Percentiles rank a stretch among this genome's conserved stretches.
phyloP scores from a whole-genome alignment of 2,113 vertebrate species.

The Entomyzon cyanotis region DNA sequence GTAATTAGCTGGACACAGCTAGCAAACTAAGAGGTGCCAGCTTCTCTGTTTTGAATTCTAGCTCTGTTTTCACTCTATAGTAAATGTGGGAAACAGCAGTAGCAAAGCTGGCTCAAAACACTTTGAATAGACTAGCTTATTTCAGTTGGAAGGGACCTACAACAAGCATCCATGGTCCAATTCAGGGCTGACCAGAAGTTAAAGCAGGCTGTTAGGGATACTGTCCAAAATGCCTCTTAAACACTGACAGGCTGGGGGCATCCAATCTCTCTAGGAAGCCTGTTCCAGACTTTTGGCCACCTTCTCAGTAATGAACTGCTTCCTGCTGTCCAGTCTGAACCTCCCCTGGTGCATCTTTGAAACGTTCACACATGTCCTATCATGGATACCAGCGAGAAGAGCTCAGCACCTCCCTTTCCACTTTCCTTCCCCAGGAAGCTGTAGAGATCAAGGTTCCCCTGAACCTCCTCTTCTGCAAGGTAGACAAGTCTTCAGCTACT shows the following conservation, averaged over 20 bases:
- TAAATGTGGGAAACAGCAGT: background rate
- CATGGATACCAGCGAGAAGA: background rate
- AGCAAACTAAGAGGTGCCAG: background rate
- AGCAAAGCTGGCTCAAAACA: background rate
- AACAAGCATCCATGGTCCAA: accelerated
- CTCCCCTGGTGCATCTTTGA: background rate
- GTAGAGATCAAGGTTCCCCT: background rate
- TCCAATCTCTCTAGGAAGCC: background rate
- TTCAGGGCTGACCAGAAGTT: background rate
- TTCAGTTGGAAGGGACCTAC: background rate
- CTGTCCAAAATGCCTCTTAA: background rate
- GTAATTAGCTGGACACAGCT: background rate
- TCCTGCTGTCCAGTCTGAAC: background rate
- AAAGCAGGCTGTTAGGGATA: background rate
- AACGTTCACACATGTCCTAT: accelerated
- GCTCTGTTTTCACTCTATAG: background rate
- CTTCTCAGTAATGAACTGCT: background rate
- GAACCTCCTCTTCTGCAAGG: background rate
- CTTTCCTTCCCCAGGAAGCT: background rate
- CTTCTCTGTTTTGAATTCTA: background rate
- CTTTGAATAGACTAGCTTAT: background rate
- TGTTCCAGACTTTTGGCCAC: background rate
- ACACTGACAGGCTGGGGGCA: background rate
- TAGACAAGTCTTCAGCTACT: background rate
- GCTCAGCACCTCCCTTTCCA: background rate